These are phyloP conservation scores for Microcebus lehilahytsara DNA, from an alignment of 2,113 vertebrate genomes.

Conservation along the genomic window DNA sequence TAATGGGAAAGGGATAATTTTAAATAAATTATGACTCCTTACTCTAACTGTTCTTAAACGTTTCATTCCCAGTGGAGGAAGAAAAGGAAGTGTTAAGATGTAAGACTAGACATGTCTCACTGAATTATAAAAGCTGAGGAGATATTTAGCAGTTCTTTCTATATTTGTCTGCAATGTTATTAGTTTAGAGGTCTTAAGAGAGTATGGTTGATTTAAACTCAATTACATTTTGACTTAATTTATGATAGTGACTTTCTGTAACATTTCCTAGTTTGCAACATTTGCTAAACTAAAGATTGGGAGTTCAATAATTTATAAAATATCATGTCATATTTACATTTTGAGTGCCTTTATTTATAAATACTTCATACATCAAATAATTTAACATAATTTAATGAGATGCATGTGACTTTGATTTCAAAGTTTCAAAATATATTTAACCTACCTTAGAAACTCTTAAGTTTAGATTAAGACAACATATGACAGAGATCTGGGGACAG, in stretches of 20 bases:
- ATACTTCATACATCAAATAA: neutral
- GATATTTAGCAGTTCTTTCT: neutral
- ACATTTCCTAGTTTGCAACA: neutral
- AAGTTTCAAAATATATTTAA: neutral
- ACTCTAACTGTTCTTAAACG: neutral
- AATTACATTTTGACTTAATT: conserved; percentile 24
- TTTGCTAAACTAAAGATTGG: neutral
- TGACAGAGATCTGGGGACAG: neutral
- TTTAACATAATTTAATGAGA: neutral
- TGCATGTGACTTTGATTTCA: neutral
- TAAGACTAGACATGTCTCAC: neutral
- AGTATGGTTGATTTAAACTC: neutral
- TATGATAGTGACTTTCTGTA: neutral
- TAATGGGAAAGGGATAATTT: neutral
- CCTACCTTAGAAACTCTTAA: neutral
- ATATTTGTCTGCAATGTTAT: neutral
- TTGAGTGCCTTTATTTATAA: neutral
- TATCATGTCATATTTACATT: neutral
- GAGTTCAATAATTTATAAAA: neutral
- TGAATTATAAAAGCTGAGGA: neutral
- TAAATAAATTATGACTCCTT: neutral
- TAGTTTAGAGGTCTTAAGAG: neutral
- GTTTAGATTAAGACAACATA: neutral
- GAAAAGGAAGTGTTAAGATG: neutral
- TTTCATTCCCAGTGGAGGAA: neutral